These are phyloP conservation scores for Parelbella ahira DNA, from an alignment of 2,888 invertebrate genomes.

Conservation along the genomic window DNA sequence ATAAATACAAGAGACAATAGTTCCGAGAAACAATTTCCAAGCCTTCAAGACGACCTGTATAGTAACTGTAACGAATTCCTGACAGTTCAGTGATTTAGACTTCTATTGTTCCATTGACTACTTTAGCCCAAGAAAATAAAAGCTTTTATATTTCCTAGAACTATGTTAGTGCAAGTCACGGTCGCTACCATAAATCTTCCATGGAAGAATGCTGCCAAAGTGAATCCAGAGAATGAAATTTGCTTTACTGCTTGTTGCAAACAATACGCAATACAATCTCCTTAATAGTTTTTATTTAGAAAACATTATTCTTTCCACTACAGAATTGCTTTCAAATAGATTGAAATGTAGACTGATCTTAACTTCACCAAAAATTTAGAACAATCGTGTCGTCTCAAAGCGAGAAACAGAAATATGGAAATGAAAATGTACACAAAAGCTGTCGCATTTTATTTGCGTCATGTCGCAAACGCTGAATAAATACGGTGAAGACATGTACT, in stretches of 20 bases:
- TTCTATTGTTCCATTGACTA: constrained; percentile 26
- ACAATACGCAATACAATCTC: constrained; percentile 22
- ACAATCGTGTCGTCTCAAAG: neutral
- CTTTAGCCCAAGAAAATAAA: constrained; percentile 18
- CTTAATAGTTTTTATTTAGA: constrained; percentile 17
- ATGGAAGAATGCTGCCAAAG: constrained; percentile 23
- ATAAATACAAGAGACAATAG: neutral
- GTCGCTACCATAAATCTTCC: constrained; percentile 19
- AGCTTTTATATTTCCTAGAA: constrained; percentile 16
- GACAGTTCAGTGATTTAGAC: constrained; percentile 28
- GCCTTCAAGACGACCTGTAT: neutral
- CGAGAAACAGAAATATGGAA: neutral
- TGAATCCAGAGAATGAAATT: constrained; percentile 23
- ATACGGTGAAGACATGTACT: too few relatives aligned
- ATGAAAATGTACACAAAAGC: neutral
- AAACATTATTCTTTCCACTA: neutral
- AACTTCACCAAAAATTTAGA: too few relatives aligned
- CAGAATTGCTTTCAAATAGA: constrained; percentile 1
- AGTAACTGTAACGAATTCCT: constrained; percentile 23
- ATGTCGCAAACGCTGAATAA: neutral
- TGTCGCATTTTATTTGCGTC: neutral
- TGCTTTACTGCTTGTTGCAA: constrained; percentile 22
- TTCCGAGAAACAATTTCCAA: neutral
- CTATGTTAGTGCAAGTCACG: constrained; percentile 22
- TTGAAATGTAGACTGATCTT: too few relatives aligned